Base-by-base conservation (phyloP, 2,888 invertebrate genomes). In the Thera britannica region DNA sequence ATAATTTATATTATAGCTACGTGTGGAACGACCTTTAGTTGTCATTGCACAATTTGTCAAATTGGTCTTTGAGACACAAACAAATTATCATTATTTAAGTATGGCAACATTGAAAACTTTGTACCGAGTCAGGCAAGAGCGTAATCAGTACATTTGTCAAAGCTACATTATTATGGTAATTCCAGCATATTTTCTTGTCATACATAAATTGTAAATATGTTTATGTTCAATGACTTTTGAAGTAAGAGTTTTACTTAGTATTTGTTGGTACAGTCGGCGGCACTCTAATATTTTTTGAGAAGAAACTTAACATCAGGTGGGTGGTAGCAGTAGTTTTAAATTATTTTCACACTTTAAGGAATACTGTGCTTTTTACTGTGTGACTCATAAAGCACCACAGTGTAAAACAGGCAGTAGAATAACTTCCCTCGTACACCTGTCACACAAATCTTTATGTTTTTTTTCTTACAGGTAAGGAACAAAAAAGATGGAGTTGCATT, bases 101-200 rank as follows among this genome's bases (percentile, higher is more conserved):
- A 44, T 44, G 49, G 11, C 35, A 62, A 62, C 61, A 48, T 52
- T 44, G 38, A 8, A 9, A 62, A 62, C 62, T 54, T 54, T 54
- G 61, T 23, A 51, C 44, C 44, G 7, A 69, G 70, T 67, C 61
- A 67, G 64, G 61, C 67, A 62, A 59, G 36, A 58, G 35, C 49
- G 68, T 66, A 71, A 71, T 71, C 71, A 71, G 66, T 64, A 63
- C 51, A 57, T 63, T 63, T 71, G 71, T 66, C 62, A 63, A 62
- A 67, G 58, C 35, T 5, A 58, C 46, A 41, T 51, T 61, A 65
- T 70, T 66, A 71, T 66, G 71, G 63, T 65, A 65, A 71, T 62
- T 60, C 49, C 2, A 52, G 62, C 62, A 57, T 60, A 62, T 64
- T 64, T 65, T 71, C 63, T 57, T 65, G 67, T 64, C 63, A 71